Evolutionary conservation across 2,888 invertebrate genomes (phyloP).

Genomic region (Volucella zonaria): DNA sequence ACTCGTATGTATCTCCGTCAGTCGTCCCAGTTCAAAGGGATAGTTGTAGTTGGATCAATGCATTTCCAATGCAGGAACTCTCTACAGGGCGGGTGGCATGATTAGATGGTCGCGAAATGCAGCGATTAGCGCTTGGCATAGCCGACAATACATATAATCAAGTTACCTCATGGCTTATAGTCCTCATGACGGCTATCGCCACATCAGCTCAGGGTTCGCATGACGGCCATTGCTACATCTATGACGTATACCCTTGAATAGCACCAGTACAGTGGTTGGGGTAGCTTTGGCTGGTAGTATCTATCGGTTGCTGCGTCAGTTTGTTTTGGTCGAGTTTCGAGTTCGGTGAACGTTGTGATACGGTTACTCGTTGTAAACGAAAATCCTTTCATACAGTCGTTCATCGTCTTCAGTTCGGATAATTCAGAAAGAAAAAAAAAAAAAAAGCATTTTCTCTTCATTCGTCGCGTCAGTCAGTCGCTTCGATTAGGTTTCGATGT

Average conservation of each 20-base stretch:
- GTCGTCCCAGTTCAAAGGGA: constrained; percentile 25
- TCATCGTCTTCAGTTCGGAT: not conserved
- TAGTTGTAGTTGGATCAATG: constrained; percentile 23
- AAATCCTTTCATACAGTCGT: constrained; percentile 10
- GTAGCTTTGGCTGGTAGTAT: constrained; percentile 32
- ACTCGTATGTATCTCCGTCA: constrained; percentile 10
- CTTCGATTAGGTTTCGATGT: too few species aligned
- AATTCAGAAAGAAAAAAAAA: not conserved
- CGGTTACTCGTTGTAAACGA: not conserved
- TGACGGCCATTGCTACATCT: constrained; percentile 32
- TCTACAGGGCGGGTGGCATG: constrained; percentile 28
- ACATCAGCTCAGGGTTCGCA: not conserved
- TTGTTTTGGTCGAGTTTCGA: constrained; percentile 57
- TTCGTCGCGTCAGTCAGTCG: not conserved
- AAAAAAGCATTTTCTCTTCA: too few species aligned
- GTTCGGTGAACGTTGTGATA: constrained; percentile 46
- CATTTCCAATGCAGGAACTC: constrained; percentile 8
- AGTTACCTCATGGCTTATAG: constrained; percentile 4
- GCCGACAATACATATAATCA: constrained; percentile 49
- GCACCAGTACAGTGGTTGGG: constrained; percentile 23
- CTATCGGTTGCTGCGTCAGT: constrained; percentile 52
- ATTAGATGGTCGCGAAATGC: constrained; percentile 27
- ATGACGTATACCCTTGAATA: constrained; percentile 50
- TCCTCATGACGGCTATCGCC: constrained; percentile 17
- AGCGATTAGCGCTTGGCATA: constrained; percentile 54